Evolutionary conservation across 2,113 vertebrate genomes (phyloP), one percentile per base, ranked within the genome.

Genomic region (Okapia johnstoni): DNA sequence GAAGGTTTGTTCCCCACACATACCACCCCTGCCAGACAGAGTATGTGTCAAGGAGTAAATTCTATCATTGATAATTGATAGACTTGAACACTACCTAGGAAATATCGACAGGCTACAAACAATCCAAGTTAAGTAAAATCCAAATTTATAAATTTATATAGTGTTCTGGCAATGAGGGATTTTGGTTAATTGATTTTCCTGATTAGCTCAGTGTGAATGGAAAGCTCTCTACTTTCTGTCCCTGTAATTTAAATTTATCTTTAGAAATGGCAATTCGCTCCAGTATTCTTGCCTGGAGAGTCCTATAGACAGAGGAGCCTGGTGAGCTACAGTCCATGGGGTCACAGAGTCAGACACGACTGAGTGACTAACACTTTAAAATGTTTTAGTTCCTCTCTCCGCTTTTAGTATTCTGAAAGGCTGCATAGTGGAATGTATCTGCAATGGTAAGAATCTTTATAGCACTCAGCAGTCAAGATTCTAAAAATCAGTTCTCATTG

Each of bases 191-290:
- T 96, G 26, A 96, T 63, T 80, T 88, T 93, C 14, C n/a, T 83
- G 21, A 85, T 83, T 93, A 85, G 16, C 50, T 96, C 33, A 63
- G 17, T 30, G 61, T 93, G 21, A 96, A 93, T 50, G 77, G 92
- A 93, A 92, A 52, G 2, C 1, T 50, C 12, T 88, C 88, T 89
- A 66, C 28, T 57, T 87, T 86, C 19, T 52, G 19, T 70, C 16
- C 85, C 84, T 95, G 3, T 46, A 80, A 94, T 84, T 93, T 90
- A 93, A 84, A 80, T 73, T 16, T 91, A 90, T 95, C 46, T 85
- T 80, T 73, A 73, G 66, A 73, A 73, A 25, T 73, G 66, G 66
- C 6, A 73, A 40, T 73, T 73, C 10, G 40, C 21, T 73, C n/a
- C 36, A 73, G 23, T 73, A 73, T 73, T 73, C 66, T 73, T 73